Evolutionary conservation across 1,140 invertebrate species (phyloP), one percentile per base, ranked within the genome.

Genomic region (Acyrthosiphon pisum): DNA sequence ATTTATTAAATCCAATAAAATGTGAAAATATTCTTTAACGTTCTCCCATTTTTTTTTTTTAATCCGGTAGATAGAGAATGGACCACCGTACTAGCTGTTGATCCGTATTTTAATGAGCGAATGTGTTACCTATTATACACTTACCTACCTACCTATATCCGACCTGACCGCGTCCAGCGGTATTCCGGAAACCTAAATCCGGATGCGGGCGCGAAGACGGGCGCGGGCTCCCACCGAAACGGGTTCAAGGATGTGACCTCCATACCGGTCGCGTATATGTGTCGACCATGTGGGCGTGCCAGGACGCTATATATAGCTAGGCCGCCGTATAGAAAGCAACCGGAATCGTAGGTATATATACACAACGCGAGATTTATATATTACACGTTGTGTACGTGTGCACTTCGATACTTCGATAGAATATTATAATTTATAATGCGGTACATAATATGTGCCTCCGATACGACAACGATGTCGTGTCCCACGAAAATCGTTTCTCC

Each of bases 141-240:
- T 48, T 48, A 11, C 11, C 11, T 50, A 30, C 26, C 11, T 60
- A 14, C 60, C 14, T n/a, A n/a, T 76, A 76, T n/a, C 30, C 60
- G 60, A 76, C 60, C 11, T 87, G 41, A 30, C 44, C 93, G 35
- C 48, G 84, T 30, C 53, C 56, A 86, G 37, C 46, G 44, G 44
- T 90, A 94, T 68, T 93, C 93, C 93, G 89, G 93, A 94, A 93
- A 94, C 93, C 84, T 46, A 86, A 30, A 92, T 84, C 91, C 91
- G 91, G 91, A 93, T 93, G 23, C 22, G 53, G 84, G 23, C 22
- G 53, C 11, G 48, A 37, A 37, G 87, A 37, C 50, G 7, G n/a
- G n/a, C 50, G 35, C 89, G 89, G 48, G 46, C 46, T n/a, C 44
- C 84, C 46, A 30, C 35, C 90, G 35, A 48, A 92, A 83, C 81